Evolutionary conservation across 2,888 invertebrate genomes (phyloP).

Genomic region (Meganola albula): DNA sequence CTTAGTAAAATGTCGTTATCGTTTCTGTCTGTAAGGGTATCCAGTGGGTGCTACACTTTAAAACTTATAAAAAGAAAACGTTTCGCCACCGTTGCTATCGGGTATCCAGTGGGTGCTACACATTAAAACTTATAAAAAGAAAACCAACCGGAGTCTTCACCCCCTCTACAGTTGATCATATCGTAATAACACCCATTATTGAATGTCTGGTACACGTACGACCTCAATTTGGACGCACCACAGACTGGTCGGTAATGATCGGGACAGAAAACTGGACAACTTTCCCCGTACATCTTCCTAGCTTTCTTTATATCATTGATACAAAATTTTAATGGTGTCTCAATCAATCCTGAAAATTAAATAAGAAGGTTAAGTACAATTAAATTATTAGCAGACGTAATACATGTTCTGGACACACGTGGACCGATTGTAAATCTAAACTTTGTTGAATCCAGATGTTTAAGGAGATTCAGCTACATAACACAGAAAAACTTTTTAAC

Average conservation of each 20-base stretch:
- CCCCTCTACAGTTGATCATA: constrained; percentile 62
- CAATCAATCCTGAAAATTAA: constrained; percentile 37
- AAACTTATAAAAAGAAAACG: no score
- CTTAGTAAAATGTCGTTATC: background rate
- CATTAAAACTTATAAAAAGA: background rate
- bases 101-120: no score
- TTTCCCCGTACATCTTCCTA: constrained; percentile 46
- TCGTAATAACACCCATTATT: constrained; percentile 59
- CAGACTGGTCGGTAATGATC: constrained; percentile 59
- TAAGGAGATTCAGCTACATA: no score
- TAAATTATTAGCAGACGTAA: no score
- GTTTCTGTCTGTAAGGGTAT: no score
- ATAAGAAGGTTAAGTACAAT: background rate
- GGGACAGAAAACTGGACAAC: constrained; percentile 63
- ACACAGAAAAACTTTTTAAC: no score
- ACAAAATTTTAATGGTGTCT: constrained; percentile 46
- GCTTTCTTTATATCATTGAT: constrained; percentile 29
- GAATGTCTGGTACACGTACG: constrained; percentile 50
- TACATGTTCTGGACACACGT: no score
- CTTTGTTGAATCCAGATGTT: no score
- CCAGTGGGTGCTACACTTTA: no score
- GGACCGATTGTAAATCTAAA: no score
- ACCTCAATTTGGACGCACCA: constrained; percentile 40
- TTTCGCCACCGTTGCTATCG: no score
- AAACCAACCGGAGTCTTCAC: constrained; percentile 35